phyloP scores from a whole-genome alignment of 2,797 vertebrate species.

The Megaceryle alcyon region DNA sequence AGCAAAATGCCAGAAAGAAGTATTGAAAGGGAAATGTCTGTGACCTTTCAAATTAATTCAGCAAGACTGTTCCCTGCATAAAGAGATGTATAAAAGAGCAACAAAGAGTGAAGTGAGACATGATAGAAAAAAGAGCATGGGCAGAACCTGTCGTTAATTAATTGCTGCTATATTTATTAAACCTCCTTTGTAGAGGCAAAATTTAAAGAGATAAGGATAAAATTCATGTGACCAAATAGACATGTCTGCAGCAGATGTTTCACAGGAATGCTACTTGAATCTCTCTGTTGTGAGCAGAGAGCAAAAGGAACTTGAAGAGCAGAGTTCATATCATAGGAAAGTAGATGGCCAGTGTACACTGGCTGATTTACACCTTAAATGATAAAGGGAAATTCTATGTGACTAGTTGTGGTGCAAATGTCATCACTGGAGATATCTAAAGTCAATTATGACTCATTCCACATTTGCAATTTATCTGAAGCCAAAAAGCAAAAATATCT shows the following conservation, averaged over 20 bases:
- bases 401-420: neutral
- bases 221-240: neutral
- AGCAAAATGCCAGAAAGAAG: neutral
- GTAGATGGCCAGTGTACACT: fast-evolving
- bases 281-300: neutral
- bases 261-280: neutral
- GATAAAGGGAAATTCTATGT: neutral
- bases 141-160: neutral
- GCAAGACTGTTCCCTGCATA: neutral
- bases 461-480: neutral
- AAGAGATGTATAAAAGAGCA: neutral
- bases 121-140: fast-evolving
- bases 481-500: neutral
- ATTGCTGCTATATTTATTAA: neutral
- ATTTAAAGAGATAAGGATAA: neutral
- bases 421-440: neutral
- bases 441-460: neutral
- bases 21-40: neutral
- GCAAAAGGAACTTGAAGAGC: neutral
- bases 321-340: neutral
- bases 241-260: neutral
- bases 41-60: neutral
- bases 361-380: neutral
- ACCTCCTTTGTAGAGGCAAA: neutral
- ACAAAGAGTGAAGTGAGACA: neutral